Base-by-base conservation (phyloP, 2,113 vertebrate genomes). In the Tetraodon nigroviridis region DNA sequence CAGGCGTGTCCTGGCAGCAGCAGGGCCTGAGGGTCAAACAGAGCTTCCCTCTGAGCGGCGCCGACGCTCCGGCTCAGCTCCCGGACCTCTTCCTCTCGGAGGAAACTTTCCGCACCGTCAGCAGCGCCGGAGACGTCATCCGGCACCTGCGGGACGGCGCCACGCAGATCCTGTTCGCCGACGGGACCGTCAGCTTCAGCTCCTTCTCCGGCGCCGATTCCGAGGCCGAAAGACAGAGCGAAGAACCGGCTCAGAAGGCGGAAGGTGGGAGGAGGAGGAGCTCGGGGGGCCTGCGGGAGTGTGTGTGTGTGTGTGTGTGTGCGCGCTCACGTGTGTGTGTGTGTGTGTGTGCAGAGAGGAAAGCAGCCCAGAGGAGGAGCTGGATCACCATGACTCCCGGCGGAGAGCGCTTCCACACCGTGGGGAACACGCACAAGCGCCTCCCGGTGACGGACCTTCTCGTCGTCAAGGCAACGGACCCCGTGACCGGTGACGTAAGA, bases 161-260 rank as follows among this genome's bases (percentile, higher is more conserved):
- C 58, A 91, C 91, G 15, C 16, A 99, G 97, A 71, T 98, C 63
- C 87, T 99, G 47, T 97, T 96, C 89, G 89, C 94, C 58, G 91
- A 96, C 60, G 93, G 95, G 3, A 76, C 93, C 1, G 92, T 96
- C 29, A 93, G 92, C 80, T 88, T 24, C 21, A 93, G 93, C 70
- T 88, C 89, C 93, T n/a, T 90, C 89, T 29, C 90, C 92, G 82
- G 84, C 49, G 29, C 71, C 3, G 76, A 78, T 11, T 56, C 69
- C 11, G 51, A 70, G 1, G 41, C 20, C 11, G 55, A 73, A 10
- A 59, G 11, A 1, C 60, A 77, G 73, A 67, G 57, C 66, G 82
- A 24, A 7, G 7, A 32, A 10, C 22, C 69, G 40, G 83, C 81
- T 52, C 19, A 27, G 20, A 20, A 69, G 15, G 86, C 80, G 37